Evolutionary conservation across 2,797 vertebrate species (phyloP), one percentile per base, ranked within the genome.

Genomic region (Podargus strigoides): DNA sequence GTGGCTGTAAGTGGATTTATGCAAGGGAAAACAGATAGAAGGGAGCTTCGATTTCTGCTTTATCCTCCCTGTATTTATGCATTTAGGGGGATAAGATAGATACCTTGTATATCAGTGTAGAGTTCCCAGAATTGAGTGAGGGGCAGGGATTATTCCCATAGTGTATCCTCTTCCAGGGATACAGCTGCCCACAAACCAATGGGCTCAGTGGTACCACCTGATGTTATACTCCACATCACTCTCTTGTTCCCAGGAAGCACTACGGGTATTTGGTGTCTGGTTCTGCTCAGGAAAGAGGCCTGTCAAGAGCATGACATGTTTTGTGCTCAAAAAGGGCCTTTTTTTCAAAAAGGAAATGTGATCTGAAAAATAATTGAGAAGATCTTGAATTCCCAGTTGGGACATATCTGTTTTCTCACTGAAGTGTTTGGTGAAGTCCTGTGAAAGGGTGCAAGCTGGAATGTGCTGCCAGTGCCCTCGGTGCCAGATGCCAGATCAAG

Each of bases 391-490:
- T 72, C 36, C 26, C 34, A 36, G 7, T 34, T 47, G 41, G 8
- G 12, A 58, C 10, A 1, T 63, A 28, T 11, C 32, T 37, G 4
- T 62, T 63, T 67, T 36, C 22, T 87, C 23, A 58, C 50, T 30
- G 39, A 62, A 72, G 44, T 15, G 3, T n/a, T 41, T 50, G 24
- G 34, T 17, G 30, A 32, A 58, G 17, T 41, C 6, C 7, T 14
- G 28, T n/a, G 32, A 81, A 68, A 44, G 15, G 14, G 3, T 1
- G 1, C 32, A 36, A 19, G 55, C 18, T 52, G 32, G 8, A 37
- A 42, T 0, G 0, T 12, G 26, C 17, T 84, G 32, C 24, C 52
- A 60, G 17, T 0, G 0, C 18, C 17, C 14, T 18, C 0, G 0
- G 24, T 26, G 14, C 18, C 12, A 1, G 26, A 36, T 66, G 32